These are phyloP conservation scores for Orgyia antiqua DNA, from an alignment of 2,888 invertebrate species.

Conservation along the genomic window DNA sequence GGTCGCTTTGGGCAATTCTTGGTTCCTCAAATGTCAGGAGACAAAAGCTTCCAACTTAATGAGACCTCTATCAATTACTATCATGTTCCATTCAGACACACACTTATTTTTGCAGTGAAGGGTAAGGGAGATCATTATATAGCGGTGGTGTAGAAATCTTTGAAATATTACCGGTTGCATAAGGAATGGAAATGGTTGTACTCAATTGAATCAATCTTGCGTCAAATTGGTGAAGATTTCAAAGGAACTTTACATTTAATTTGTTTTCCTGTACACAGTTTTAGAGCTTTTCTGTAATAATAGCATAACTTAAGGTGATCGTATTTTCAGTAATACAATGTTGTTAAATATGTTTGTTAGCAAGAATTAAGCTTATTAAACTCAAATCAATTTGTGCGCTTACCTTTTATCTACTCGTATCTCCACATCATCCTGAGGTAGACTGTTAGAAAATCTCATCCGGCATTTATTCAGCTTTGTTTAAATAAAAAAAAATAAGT, in stretches of 20 bases:
- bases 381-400: too few species aligned
- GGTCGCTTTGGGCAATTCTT: constrained; percentile 61
- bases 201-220: constrained; percentile 71
- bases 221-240: constrained; percentile 61
- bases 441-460: too few species aligned
- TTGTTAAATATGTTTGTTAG: too few species aligned
- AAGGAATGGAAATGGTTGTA: constrained; percentile 56
- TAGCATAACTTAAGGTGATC: too few species aligned
- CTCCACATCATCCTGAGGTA: too few species aligned
- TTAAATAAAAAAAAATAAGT: too few species aligned
- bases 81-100: constrained; percentile 24
- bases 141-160: constrained; percentile 52
- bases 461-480: too few species aligned
- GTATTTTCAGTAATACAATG: too few species aligned
- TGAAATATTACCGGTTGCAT: constrained; percentile 68
- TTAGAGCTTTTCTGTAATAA: too few species aligned
- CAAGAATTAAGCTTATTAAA: too few species aligned
- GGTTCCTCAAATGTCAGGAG: constrained; percentile 68
- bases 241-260: constrained; percentile 40
- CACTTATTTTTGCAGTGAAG: constrained; percentile 26
- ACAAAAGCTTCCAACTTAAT: constrained; percentile 50
- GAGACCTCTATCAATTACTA: constrained; percentile 45
- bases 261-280: too few species aligned
- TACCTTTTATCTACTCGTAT: too few species aligned
- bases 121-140: constrained; percentile 40